Conservation (phyloP, 2,113 vertebrate species). For the Lucifuga dentata region DNA sequence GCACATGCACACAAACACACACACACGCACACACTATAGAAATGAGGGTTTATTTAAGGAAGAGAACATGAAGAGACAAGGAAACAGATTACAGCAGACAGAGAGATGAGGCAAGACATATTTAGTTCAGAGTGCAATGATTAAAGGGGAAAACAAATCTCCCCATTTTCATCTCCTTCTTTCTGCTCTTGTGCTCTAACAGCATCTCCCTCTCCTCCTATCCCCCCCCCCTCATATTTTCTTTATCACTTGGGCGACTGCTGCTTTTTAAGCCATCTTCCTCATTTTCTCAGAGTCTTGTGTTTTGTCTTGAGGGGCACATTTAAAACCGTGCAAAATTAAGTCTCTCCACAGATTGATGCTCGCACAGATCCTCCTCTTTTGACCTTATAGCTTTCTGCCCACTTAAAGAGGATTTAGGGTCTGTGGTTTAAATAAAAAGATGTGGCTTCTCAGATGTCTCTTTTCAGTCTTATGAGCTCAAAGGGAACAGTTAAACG, state of each 20-base stretch:
- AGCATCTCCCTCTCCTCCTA: conserved; percentile 13
- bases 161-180: conserved; percentile 33
- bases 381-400: conserved; percentile 44
- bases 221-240: conserved; percentile 25
- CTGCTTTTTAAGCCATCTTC: conserved; percentile 42
- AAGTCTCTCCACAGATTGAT: conserved; percentile 45
- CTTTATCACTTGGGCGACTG: conserved; percentile 27
- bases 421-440: too few species aligned
- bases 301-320: conserved; percentile 25
- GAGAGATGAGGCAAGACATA: conserved; percentile 30
- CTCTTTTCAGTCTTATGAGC: conserved; percentile 7
- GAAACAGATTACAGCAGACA: conserved; percentile 48
- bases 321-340: conserved; percentile 48
- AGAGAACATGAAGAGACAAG: conserved; percentile 19
- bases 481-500: conserved; percentile 6
- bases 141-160: conserved; percentile 33
- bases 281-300: conserved; percentile 42
- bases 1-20: neutral
- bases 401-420: conserved; percentile 32
- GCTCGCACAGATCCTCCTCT: conserved; percentile 32
- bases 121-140: conserved; percentile 29
- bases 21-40: neutral
- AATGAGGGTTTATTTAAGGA: conserved; percentile 31
- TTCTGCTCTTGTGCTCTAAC: conserved; percentile 33
- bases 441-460: conserved; percentile 7